Percentiles rank a stretch among this genome's conserved stretches.
These are phyloP conservation scores for Tylochromis polylepis DNA, from an alignment of 2,113 vertebrate species.

Conservation along the genomic window DNA sequence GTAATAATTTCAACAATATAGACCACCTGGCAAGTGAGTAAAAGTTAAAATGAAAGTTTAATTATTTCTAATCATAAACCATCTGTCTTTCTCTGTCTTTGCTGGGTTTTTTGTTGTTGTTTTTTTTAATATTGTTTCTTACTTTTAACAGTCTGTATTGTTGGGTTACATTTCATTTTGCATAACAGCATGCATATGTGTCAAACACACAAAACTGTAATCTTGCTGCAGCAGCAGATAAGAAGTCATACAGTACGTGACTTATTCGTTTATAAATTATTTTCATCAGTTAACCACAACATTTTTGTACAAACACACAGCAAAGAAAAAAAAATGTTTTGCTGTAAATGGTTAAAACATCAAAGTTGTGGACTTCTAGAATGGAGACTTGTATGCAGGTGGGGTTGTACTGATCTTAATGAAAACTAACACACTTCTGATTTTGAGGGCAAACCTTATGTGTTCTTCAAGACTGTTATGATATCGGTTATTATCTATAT, in stretches of 20 bases:
- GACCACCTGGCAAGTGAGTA: neutral
- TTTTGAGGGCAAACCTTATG: neutral
- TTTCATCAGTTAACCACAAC: neutral
- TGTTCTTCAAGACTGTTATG: neutral
- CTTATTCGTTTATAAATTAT: neutral
- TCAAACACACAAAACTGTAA: neutral
- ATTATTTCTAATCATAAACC: neutral
- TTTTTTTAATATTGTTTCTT: neutral
- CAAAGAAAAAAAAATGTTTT: neutral
- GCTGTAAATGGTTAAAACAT: no score
- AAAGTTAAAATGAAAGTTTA: neutral
- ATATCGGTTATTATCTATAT: neutral
- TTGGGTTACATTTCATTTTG: neutral
- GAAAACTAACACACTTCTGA: neutral
- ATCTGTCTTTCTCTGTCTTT: rapidly evolving
- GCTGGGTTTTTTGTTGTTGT: neutral
- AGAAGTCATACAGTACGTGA: neutral
- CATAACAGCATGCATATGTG: neutral
- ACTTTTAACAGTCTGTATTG: neutral
- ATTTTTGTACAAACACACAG: neutral
- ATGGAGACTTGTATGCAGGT: neutral
- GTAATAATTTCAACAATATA: neutral
- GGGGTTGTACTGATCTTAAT: no score
- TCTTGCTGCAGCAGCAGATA: neutral
- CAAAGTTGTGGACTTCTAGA: no score